phyloP scores from a whole-genome alignment of 2,113 vertebrate genomes.

The Oncorhynchus tshawytscha region DNA sequence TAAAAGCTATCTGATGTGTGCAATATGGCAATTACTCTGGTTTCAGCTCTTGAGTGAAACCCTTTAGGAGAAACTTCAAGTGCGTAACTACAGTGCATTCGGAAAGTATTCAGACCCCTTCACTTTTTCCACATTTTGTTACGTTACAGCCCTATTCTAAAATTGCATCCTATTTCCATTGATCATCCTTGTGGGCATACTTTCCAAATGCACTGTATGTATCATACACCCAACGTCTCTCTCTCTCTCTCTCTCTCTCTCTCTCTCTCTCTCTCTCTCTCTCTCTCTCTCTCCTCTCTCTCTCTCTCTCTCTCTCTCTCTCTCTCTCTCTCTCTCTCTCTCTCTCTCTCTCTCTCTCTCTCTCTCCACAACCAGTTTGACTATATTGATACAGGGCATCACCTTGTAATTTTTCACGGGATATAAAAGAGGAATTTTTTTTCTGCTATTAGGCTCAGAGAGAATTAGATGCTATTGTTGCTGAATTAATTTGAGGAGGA shows the following conservation, averaged over 20 bases:
- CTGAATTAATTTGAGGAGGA: conserved; percentile 26
- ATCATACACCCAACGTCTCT: neutral
- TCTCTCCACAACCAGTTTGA: neutral
- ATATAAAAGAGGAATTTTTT: conserved; percentile 7
- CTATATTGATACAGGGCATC: conserved; percentile 7
- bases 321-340: neutral
- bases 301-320: neutral
- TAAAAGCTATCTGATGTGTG: no score
- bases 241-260: neutral
- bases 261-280: neutral
- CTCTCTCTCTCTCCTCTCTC: neutral
- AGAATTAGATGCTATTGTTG: conserved; percentile 33
- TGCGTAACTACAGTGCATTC: no score
- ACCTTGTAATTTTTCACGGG: conserved; percentile 2
- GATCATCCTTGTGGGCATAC: no score
- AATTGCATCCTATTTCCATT: no score
- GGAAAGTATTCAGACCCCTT: no score
- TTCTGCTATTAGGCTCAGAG: conserved; percentile 2
- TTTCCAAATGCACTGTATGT: no score
- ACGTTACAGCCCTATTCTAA: no score
- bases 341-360: neutral
- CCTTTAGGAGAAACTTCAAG: no score
- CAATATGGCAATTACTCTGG: no score
- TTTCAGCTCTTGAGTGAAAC: no score
- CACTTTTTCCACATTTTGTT: no score